Evolutionary conservation across 2,113 vertebrate genomes (phyloP).

Genomic region (Donacobius atricapilla): DNA sequence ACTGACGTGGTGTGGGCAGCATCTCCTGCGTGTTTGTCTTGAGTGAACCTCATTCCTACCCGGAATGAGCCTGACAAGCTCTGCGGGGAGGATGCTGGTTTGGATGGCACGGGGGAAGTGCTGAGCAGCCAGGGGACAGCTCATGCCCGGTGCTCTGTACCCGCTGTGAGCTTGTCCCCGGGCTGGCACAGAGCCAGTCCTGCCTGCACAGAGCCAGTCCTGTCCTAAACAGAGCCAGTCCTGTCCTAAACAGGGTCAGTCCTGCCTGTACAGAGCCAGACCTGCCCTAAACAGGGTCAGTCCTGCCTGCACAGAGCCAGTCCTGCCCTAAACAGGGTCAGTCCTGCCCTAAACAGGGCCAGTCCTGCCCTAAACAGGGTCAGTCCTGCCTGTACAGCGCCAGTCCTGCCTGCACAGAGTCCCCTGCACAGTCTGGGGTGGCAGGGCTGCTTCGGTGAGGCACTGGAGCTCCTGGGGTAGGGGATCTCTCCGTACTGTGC

Average conservation of each 20-base stretch:
- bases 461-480: background rate
- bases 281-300: too few species aligned
- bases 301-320: too few species aligned
- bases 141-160: background rate
- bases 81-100: background rate
- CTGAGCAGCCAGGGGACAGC: background rate
- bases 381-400: too few species aligned
- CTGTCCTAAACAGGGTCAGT: background rate
- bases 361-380: too few species aligned
- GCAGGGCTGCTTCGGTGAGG: background rate
- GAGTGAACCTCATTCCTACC: background rate
- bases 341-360: too few species aligned
- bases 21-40: rapidly evolving
- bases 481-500: rapidly evolving
- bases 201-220: too few species aligned
- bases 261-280: too few species aligned
- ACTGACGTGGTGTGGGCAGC: background rate
- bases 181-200: too few species aligned
- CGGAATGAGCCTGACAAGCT: rapidly evolving
- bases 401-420: too few species aligned
- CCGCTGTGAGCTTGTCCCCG: rapidly evolving
- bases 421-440: background rate
- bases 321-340: too few species aligned
- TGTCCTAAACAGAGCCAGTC: background rate
- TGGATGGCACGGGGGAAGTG: background rate